Conservation (phyloP, 2,888 invertebrate species). For the Rhaphigaster nebulosa region DNA sequence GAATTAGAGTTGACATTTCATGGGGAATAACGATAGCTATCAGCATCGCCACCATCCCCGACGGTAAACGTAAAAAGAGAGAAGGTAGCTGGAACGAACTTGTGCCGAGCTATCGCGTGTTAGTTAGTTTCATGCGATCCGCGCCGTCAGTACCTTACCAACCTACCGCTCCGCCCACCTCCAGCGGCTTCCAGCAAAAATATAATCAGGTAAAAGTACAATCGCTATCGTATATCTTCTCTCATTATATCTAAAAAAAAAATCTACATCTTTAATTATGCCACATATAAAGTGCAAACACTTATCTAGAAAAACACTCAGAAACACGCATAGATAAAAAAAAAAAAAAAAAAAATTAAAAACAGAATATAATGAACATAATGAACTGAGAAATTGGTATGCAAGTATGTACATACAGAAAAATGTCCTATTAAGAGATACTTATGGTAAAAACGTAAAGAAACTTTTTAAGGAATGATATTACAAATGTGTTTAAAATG, state of each 20-base stretch:
- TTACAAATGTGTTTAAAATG: too few species aligned
- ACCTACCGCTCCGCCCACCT: not conserved
- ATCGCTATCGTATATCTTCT: not conserved
- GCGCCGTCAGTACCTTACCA: not conserved
- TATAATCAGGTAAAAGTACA: not conserved
- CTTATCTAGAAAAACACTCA: too few species aligned
- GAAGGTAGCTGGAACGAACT: not conserved
- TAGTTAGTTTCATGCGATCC: conserved; percentile 18
- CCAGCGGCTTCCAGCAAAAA: not conserved
- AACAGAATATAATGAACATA: too few species aligned
- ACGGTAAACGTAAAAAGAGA: not conserved
- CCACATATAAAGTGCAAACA: too few species aligned
- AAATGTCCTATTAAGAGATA: too few species aligned
- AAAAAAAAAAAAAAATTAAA: too few species aligned
- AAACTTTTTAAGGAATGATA: too few species aligned
- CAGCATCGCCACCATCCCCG: not conserved
- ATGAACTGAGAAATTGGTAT: too few species aligned
- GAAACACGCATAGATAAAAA: too few species aligned
- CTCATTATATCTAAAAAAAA: not conserved
- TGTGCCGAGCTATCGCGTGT: conserved; percentile 36
- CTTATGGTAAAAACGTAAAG: too few species aligned
- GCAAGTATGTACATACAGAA: too few species aligned
- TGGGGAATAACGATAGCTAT: not conserved
- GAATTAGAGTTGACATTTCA: not conserved
- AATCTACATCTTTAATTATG: not conserved